phyloP scores from a whole-genome alignment of 2,888 invertebrate species.

The Bombyx huttoni region DNA sequence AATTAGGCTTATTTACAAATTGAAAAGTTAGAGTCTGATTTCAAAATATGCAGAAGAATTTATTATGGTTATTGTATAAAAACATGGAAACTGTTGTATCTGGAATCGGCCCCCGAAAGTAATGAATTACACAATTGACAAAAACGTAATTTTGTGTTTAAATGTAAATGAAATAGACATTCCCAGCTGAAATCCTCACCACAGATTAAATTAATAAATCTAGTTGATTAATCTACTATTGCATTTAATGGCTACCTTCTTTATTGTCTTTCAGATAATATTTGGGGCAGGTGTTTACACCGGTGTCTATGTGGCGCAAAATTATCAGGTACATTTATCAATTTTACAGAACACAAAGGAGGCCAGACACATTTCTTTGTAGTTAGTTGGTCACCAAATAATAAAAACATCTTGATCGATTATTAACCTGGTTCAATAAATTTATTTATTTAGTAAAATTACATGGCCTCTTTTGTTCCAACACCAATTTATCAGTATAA shows the following conservation, averaged over 20 bases:
- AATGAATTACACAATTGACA: no score
- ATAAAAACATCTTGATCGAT: background rate
- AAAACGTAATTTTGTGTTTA: no score
- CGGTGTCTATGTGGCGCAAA: conserved; percentile 82
- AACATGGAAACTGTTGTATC: no score
- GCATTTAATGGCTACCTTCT: background rate
- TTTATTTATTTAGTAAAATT: background rate
- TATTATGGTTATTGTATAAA: no score
- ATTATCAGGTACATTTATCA: conserved; percentile 75
- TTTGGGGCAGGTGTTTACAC: conserved; percentile 80
- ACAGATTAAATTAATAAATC: no score
- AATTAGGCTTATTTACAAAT: no score
- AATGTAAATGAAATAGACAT: no score
- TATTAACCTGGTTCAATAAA: conserved; percentile 15
- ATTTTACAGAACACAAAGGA: conserved; percentile 21
- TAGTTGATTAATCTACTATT: no score
- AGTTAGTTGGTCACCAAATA: conserved; percentile 1
- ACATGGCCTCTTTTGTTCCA: conserved; percentile 20
- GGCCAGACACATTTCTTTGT: conserved; percentile 16
- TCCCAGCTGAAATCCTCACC: no score
- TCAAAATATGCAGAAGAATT: no score
- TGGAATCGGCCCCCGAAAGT: no score
- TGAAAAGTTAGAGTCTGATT: no score
- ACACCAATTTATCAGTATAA: conserved; percentile 5
- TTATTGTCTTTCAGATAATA: conserved; percentile 70